Evolutionary conservation across 2,888 invertebrate species (phyloP), one percentile per base, ranked within the genome.

Genomic region (Nephrotoma appendiculata): DNA sequence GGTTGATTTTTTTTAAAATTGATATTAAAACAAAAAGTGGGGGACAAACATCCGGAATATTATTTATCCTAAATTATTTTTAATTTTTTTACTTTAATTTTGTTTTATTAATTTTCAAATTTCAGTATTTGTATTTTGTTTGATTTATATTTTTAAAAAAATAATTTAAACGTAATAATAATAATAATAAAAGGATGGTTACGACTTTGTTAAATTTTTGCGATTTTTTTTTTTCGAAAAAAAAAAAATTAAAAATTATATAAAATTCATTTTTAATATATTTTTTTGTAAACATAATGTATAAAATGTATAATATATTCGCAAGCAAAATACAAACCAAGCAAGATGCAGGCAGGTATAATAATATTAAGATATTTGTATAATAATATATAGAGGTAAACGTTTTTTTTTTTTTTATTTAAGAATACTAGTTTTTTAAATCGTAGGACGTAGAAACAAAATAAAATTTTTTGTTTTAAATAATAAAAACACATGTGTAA

Each of bases 401-500:
- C 31, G 41, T 87, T 86, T 86, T 86, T 86, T 86, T 86, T 86
- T 86, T 87, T 12, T 12, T 85, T 86, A 19, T 43, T 83, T 48
- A 89, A 71, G 71, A 71, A 71, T 71, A 71, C 19, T 19, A 31
- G 3, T 52, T 52, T 71, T 71, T 71, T 71, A 71, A 71, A 71
- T 71, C 71, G 71, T 71, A 71, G 31, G 31, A 71, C 7, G 89
- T 89, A 88, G 88, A 89, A 89, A 87, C 87, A 86, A 45, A 31
- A 45, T 48, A 86, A 85, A 85, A 31, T 41, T 45, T 86, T 48
- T 45, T 86, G 48, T 31, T 45, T 45, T 48, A 45, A 45, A 86
- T 41, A 45, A 86, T 45, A 71, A 44, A 86, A 86, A 86, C 86
- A 86, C 86, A 86, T 86, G 84, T 84, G 84, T 84, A 71, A 71